Percentiles rank a stretch among this genome's conserved stretches.
phyloP scores from a whole-genome alignment of 2,888 invertebrate species.

The Lagria hirta region DNA sequence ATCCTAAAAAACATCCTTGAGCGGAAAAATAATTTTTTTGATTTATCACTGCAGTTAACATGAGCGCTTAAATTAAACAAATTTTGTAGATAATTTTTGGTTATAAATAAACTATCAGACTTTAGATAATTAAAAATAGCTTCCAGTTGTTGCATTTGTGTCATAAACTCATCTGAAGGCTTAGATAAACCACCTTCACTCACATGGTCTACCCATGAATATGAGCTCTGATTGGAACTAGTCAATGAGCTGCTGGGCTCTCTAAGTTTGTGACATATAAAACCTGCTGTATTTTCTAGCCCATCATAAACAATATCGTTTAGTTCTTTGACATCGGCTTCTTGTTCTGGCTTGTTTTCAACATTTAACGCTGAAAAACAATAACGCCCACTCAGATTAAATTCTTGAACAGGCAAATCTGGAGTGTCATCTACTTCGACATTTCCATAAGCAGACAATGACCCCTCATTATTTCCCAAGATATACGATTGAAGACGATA shows the following conservation, averaged over 20 bases:
- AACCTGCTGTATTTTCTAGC: conserved; percentile 33
- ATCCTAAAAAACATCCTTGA: too few species aligned
- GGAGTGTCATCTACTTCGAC: conserved; percentile 25
- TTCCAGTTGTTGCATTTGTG: conserved; percentile 22
- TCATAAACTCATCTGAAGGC: conserved; percentile 25
- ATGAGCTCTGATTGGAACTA: conserved; percentile 2
- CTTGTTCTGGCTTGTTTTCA: not conserved
- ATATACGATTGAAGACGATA: conserved; percentile 2
- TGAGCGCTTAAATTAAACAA: too few species aligned
- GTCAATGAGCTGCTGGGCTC: conserved; percentile 1
- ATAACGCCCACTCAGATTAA: not conserved
- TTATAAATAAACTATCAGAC: conserved; percentile 9
- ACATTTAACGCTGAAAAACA: conserved; percentile 2
- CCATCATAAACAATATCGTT: conserved; percentile 30
- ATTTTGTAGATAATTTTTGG: conserved; percentile 18
- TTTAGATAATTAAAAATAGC: conserved; percentile 18
- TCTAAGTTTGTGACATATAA: conserved; percentile 27
- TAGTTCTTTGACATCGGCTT: conserved; percentile 6
- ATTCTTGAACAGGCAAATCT: conserved; percentile 13
- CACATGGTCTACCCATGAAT: conserved; percentile 28
- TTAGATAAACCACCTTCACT: conserved; percentile 28
- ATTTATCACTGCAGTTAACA: too few species aligned
- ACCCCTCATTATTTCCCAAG: conserved; percentile 17
- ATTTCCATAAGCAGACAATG: conserved; percentile 15
- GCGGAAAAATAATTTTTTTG: too few species aligned